Percentiles rank a stretch among this genome's conserved stretches.
These are phyloP conservation scores for Chironomus tentans DNA, from an alignment of 2,888 invertebrate species.

Conservation along the genomic window DNA sequence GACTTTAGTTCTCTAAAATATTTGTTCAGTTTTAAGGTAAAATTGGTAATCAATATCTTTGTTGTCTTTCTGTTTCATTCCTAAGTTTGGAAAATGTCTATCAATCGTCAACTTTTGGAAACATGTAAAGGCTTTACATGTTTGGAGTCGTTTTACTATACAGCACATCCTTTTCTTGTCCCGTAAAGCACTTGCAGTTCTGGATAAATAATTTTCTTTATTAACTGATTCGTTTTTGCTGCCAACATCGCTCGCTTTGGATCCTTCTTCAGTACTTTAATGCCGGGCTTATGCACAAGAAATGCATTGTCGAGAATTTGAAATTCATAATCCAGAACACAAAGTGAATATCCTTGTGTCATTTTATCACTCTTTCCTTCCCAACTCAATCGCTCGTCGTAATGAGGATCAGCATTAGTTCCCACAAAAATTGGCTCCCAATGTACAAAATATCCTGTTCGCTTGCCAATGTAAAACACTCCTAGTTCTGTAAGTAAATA, in stretches of 20 bases:
- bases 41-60: not conserved
- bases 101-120: constrained; percentile 11
- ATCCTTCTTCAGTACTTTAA: constrained; percentile 74
- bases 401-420: constrained; percentile 76
- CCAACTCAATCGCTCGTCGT: constrained; percentile 88
- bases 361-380: constrained; percentile 93
- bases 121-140: constrained; percentile 9
- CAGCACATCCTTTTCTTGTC: constrained; percentile 65
- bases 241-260: constrained; percentile 65
- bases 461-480: constrained; percentile 77
- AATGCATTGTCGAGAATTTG: constrained; percentile 90
- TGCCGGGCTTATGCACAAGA: constrained; percentile 84
- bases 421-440: constrained; percentile 95
- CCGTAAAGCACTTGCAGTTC: constrained; percentile 80
- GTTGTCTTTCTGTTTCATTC: not conserved
- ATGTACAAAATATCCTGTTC: constrained; percentile 65
- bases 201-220: constrained; percentile 71
- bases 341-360: constrained; percentile 90
- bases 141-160: constrained; percentile 45
- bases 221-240: constrained; percentile 64
- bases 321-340: constrained; percentile 85
- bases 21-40: not conserved
- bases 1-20: not conserved
- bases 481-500: constrained; percentile 45
- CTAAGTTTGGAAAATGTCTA: not conserved